Conservation (phyloP, 2,888 invertebrate species). For the Euplagia quadripunctaria region DNA sequence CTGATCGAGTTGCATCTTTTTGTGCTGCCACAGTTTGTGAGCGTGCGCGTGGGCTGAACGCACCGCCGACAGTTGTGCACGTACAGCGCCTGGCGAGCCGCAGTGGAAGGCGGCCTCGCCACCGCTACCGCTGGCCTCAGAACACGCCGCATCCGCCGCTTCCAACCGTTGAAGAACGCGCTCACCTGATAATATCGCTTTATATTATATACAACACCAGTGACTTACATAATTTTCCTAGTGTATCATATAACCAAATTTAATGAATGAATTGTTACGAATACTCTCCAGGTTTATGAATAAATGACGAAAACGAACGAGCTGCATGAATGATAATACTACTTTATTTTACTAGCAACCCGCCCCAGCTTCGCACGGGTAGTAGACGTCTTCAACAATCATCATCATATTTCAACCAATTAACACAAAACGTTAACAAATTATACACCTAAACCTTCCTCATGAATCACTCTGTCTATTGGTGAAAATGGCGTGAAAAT, state of each 20-base stretch:
- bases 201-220: neutral
- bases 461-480: too few relatives aligned
- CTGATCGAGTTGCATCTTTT: conserved; percentile 97
- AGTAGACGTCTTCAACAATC: too few relatives aligned
- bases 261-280: too few relatives aligned
- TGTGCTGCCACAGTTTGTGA: conserved; percentile 97
- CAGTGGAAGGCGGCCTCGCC: conserved; percentile 92
- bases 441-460: too few relatives aligned
- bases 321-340: too few relatives aligned
- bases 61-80: conserved; percentile 94
- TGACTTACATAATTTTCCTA: neutral
- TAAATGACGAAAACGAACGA: too few relatives aligned
- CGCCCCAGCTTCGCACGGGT: too few relatives aligned
- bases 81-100: conserved; percentile 90
- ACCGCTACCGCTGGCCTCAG: conserved; percentile 89
- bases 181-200: conserved; percentile 86
- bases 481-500: too few relatives aligned
- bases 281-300: neutral
- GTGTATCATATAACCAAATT: neutral
- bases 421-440: too few relatives aligned
- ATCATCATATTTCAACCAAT: too few relatives aligned
- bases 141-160: conserved; percentile 80
- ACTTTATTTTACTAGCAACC: too few relatives aligned
- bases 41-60: conserved; percentile 97
- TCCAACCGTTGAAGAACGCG: conserved; percentile 89